Conservation (phyloP, 2,113 vertebrate genomes). For the Progne subis region DNA sequence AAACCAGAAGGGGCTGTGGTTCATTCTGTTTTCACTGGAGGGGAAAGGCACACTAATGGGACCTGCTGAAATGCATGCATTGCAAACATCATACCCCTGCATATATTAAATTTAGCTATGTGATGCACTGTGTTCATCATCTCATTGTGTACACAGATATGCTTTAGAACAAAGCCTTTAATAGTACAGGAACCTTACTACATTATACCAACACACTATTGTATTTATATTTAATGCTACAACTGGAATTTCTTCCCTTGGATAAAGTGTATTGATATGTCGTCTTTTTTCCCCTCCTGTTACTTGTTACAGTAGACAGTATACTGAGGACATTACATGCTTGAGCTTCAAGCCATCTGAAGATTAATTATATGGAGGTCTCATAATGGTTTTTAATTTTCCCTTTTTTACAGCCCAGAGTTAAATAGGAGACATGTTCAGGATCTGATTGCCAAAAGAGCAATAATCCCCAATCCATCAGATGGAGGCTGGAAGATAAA, state of each 20-base stretch:
- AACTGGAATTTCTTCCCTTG: slow-evolving; percentile 76
- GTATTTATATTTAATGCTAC: slow-evolving; percentile 83
- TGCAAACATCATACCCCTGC: slow-evolving; percentile 89
- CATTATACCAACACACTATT: slow-evolving; percentile 78
- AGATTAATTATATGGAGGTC: slow-evolving; percentile 78
- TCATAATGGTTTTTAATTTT: slow-evolving; percentile 74
- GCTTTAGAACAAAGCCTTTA: slow-evolving; percentile 84
- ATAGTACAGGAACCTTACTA: slow-evolving; percentile 77
- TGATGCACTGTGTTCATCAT: slow-evolving; percentile 84
- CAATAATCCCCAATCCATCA: slow-evolving; percentile 77
- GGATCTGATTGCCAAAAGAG: slow-evolving; percentile 78
- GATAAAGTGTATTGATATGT: slow-evolving; percentile 68
- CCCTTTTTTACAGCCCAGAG: slow-evolving; percentile 72
- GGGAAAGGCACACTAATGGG: slow-evolving; percentile 93
- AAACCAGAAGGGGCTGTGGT: slow-evolving; percentile 95
- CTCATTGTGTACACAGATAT: slow-evolving; percentile 84
- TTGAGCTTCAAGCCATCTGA: slow-evolving; percentile 73
- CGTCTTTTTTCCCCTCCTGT: slow-evolving; percentile 46
- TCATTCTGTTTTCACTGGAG: slow-evolving; percentile 98
- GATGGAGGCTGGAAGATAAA: slow-evolving; percentile 78
- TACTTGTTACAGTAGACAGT: slow-evolving; percentile 66
- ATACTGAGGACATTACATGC: slow-evolving; percentile 60
- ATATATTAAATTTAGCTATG: slow-evolving; percentile 90
- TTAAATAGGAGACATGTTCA: slow-evolving; percentile 80
- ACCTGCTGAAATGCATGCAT: slow-evolving; percentile 88